A percentile compares a stretch with the other conserved stretches of the same genome.
phyloP scores from a whole-genome alignment of 2,797 vertebrate species.

The Acestrorhynchus altus region DNA sequence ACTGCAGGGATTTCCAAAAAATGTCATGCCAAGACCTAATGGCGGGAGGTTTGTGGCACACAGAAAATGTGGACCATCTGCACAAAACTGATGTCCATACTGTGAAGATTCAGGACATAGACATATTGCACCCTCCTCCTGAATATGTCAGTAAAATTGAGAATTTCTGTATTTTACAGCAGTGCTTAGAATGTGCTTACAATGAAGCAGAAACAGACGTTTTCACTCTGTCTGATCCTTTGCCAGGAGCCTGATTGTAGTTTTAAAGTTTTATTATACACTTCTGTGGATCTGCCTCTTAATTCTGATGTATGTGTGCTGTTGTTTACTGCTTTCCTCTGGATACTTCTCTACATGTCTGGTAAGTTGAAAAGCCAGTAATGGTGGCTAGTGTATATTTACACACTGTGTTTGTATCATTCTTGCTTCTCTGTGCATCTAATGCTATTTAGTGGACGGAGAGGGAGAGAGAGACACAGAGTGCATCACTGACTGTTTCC shows the following conservation, averaged over 20 bases:
- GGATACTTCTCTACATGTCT: constrained; percentile 70
- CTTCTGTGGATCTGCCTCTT: constrained; percentile 56
- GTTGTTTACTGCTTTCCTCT: constrained; percentile 76
- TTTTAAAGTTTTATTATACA: constrained; percentile 6
- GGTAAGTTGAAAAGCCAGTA: constrained; percentile 76
- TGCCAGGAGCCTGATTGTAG: too few relatives aligned
- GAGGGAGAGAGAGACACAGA: neutral
- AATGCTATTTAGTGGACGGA: neutral
- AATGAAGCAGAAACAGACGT: neutral
- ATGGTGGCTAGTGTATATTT: constrained; percentile 31
- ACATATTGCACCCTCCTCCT: too few relatives aligned
- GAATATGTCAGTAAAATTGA: too few relatives aligned
- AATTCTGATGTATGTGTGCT: constrained; percentile 70
- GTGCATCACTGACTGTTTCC: neutral
- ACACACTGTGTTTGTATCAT: constrained; percentile 27
- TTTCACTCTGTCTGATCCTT: neutral
- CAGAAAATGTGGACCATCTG: too few relatives aligned
- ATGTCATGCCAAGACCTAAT: too few relatives aligned
- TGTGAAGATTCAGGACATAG: too few relatives aligned
- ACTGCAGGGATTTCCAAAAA: too few relatives aligned
- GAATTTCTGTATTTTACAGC: too few relatives aligned
- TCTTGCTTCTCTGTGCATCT: constrained; percentile 7
- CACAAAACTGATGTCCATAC: too few relatives aligned
- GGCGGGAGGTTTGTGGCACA: too few relatives aligned
- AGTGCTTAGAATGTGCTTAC: too few relatives aligned